Evolutionary conservation across 2,113 vertebrate genomes (phyloP), one percentile per base, ranked within the genome.

Genomic region (Empidonax alnorum): DNA sequence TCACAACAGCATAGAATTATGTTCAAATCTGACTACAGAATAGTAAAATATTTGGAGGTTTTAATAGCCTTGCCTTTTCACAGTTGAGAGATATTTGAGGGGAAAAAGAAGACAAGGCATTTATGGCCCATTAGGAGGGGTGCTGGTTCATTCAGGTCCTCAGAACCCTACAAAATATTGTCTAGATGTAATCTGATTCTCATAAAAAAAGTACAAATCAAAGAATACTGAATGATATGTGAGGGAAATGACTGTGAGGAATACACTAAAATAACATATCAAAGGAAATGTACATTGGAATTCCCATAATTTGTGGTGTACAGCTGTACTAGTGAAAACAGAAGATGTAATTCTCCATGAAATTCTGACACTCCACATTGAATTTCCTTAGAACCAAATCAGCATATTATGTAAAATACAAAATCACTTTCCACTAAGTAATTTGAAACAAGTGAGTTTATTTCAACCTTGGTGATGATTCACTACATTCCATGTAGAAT

Each of bases 1-100:
- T 76, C 83, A 94, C 65, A 89, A 81, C 30, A 72, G 25, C 31
- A 63, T 31, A 92, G 62, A 80, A 92, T 84, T 66, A 63, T 39
- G n/a, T 84, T 92, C 92, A 86, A 89, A 77, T 55, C 39, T 81
- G 35, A 81, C 33, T 84, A 10, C 47, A 58, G 39, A 66, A 66
- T 16, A 62, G 11, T 66, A 41, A 86, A 71, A 10, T 39, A 77
- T 79, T 88, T 74, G 30, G 31, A 49, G 21, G 41, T 23, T 84
- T 87, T 6, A 6, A 68, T 24, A 61, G 22, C 5, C 8, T 78
- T 73, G 42, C 11, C 9, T 80, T 90, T 84, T 84, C 30, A 71
- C 6, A 59, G 8, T 3, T 53, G 23, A 74, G 31, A 73, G n/a
- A 41, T 28, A 65, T 25, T 31, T 78, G 11, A 63, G 24, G 7